A percentile compares a stretch with the other conserved stretches of the same genome.
These are phyloP conservation scores for Spodoptera litura DNA, from an alignment of 1,140 invertebrate genomes.

Conservation along the genomic window DNA sequence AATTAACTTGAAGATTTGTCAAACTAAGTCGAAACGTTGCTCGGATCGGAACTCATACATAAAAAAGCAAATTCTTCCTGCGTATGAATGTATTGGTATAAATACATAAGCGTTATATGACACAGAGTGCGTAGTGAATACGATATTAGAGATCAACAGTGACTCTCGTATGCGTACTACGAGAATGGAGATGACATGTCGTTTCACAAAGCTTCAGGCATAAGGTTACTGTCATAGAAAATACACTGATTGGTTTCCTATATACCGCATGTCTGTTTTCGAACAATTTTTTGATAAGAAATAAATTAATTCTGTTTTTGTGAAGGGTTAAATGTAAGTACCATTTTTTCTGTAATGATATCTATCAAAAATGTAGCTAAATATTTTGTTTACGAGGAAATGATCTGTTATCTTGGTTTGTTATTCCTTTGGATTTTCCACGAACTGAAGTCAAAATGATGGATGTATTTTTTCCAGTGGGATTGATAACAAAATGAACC, in stretches of 20 bases:
- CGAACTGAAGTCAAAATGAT: too few relatives aligned
- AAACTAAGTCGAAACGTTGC: conserved; percentile 22
- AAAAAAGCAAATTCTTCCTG: conserved; percentile 31
- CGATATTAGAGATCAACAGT: conserved; percentile 16
- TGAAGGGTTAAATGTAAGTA: not conserved
- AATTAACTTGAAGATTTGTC: conserved; percentile 29
- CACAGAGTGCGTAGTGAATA: conserved; percentile 26
- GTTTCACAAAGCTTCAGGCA: conserved; percentile 30
- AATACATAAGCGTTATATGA: conserved; percentile 46
- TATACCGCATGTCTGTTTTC: not conserved
- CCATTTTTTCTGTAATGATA: too few relatives aligned
- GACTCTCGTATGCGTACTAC: conserved; percentile 25
- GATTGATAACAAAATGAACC: not conserved
- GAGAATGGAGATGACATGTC: conserved; percentile 40
- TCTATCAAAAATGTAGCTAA: too few relatives aligned
- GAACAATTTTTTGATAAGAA: not conserved
- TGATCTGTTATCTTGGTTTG: too few relatives aligned
- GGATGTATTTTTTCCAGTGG: not conserved
- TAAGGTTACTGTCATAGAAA: conserved; percentile 5
- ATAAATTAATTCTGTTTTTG: not conserved
- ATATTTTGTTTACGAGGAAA: too few relatives aligned
- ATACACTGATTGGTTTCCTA: conserved; percentile 33
- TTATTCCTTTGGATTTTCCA: too few relatives aligned
- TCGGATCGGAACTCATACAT: conserved; percentile 19
- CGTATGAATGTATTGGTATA: conserved; percentile 42